Conservation (phyloP, 2,113 vertebrate genomes). For the Uria lomvia region DNA sequence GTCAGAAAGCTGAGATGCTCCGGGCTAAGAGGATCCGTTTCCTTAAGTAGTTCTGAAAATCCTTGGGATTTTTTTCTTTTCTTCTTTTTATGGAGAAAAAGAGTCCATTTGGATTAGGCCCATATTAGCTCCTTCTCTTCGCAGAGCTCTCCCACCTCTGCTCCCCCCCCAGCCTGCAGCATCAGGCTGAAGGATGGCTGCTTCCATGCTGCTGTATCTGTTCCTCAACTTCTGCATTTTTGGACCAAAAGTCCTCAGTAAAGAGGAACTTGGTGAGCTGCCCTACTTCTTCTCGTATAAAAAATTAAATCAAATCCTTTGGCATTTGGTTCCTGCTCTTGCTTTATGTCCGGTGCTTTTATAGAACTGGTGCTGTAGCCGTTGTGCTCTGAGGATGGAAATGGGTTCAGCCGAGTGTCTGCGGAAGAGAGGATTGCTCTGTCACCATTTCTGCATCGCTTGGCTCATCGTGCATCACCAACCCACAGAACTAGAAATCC, state of each 20-base stretch:
- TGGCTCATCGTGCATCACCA: not conserved
- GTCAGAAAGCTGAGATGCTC: not conserved
- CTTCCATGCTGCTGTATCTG: not conserved
- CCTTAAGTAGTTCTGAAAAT: not conserved
- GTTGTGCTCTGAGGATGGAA: not conserved
- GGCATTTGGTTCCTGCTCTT: not conserved
- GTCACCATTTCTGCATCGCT: not conserved
- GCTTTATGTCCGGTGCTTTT: not conserved
- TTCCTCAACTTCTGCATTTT: not conserved
- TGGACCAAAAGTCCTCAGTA: not conserved
- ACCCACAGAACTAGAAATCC: not conserved
- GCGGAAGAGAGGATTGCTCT: fast-evolving
- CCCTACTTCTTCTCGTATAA: not conserved
- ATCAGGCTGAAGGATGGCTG: not conserved
- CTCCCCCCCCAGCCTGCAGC: not conserved
- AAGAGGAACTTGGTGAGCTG: fast-evolving
- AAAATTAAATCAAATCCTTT: not conserved
- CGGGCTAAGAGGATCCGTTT: not conserved
- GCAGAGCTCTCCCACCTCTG: not conserved
- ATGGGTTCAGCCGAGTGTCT: fast-evolving
- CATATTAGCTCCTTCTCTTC: fast-evolving
- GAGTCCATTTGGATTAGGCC: not conserved
- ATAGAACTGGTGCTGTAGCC: not conserved
- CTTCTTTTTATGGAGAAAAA: not conserved
- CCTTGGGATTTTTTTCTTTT: not conserved